phyloP scores from a whole-genome alignment of 2,888 invertebrate genomes.

The Tinea semifulvella region DNA sequence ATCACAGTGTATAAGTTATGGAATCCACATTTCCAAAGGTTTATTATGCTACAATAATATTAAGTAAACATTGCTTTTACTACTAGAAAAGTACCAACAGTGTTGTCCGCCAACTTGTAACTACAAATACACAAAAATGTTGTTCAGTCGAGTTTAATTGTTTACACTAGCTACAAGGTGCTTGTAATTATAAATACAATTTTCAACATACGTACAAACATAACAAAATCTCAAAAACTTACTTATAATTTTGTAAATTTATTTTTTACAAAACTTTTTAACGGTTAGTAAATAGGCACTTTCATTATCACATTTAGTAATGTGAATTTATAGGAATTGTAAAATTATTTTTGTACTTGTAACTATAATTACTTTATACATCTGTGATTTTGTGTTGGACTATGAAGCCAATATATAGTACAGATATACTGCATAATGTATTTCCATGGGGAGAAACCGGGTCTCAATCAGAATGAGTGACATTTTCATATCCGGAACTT shows the following conservation, averaged over 20 bases:
- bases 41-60: background rate
- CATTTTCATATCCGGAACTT: too few relatives aligned
- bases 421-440: too few relatives aligned
- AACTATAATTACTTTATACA: background rate
- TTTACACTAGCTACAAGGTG: constrained; percentile 2
- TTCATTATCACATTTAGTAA: background rate
- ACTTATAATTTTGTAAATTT: too few relatives aligned
- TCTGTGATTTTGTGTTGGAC: background rate
- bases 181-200: background rate
- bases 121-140: background rate
- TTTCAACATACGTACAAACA: background rate
- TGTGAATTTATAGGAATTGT: background rate
- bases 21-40: background rate
- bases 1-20: constrained; percentile 5
- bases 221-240: constrained; percentile 8
- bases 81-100: background rate
- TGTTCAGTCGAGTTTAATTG: constrained; percentile 13
- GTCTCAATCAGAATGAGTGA: too few relatives aligned
- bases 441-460: too few relatives aligned
- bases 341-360: constrained; percentile 4
- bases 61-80: background rate
- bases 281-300: constrained; percentile 10
- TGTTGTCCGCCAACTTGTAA: background rate
- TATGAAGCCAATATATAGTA: too few relatives aligned
- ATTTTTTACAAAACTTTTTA: too few relatives aligned